phyloP scores from a whole-genome alignment of 2,888 invertebrate genomes.

The Cantharis rustica region DNA sequence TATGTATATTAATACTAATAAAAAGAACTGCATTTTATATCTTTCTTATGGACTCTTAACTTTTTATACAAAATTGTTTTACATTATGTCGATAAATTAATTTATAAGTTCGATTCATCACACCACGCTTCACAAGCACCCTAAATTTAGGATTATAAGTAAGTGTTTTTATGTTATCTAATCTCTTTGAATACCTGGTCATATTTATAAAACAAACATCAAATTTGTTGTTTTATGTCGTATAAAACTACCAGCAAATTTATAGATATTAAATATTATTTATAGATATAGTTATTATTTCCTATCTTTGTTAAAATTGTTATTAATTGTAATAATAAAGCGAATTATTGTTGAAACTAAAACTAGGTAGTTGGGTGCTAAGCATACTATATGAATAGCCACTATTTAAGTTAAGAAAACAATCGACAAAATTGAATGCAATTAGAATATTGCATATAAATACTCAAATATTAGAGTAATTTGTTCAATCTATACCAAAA shows the following conservation, averaged over 20 bases:
- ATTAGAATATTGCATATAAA: too few species aligned
- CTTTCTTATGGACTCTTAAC: not conserved
- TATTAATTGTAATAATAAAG: too few species aligned
- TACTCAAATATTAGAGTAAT: too few species aligned
- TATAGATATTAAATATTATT: not conserved
- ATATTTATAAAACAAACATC: not conserved
- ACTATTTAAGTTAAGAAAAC: too few species aligned
- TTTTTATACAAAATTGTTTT: not conserved
- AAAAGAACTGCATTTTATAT: too few species aligned
- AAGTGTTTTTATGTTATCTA: not conserved
- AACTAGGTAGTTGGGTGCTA: too few species aligned
- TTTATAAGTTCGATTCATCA: not conserved
- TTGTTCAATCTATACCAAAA: too few species aligned
- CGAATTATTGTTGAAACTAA: too few species aligned
- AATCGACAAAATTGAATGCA: too few species aligned
- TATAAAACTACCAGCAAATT: not conserved
- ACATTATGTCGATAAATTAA: not conserved
- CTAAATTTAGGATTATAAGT: not conserved
- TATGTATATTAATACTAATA: too few species aligned
- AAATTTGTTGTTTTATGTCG: not conserved
- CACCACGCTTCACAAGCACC: not conserved
- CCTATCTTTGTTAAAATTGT: not conserved
- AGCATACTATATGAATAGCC: too few species aligned
- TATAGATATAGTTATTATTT: not conserved
- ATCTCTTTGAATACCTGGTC: not conserved